Base-by-base conservation (phyloP, 2,888 invertebrate species). In the Apodemia duryi region DNA sequence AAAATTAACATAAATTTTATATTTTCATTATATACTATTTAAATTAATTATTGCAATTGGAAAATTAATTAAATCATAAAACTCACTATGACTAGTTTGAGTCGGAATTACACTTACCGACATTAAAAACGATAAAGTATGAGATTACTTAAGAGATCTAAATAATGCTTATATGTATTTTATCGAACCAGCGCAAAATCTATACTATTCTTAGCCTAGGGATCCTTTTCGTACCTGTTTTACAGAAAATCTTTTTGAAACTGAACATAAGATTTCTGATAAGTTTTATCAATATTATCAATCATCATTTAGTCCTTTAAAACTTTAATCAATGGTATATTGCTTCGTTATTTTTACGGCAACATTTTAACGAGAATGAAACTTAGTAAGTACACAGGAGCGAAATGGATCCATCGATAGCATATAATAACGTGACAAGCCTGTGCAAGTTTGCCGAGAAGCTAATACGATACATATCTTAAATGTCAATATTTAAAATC, bases 121-220 rank as follows among this genome's bases (percentile, higher is more conserved):
- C 77, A 74, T 75, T 75, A 70, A 74, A 35, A 73, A 76, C 77
- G 81, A 81, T 77, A 72, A 73, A 75, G 29, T 73, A 74, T 74
- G 82, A 88, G 83, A 88, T 87, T 84, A 78, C 84, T 82, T 74
- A 78, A 77, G 85, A 89, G 84, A 87, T 86, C 85, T 85, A 84
- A 79, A 74, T 75, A 77, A 81, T 75, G 79, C 80, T 81, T 78
- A 81, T 43, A 43, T 43, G 43, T 43, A 62, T 43, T 65, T 67
- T 63, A 67, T 70, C 61, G 61, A 64, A 67, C 64, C 60, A 65
- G 61, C 64, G 64, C 64, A 29, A 64, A 66, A 63, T 65, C 54
- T 67, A 63, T 29, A 13, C 10, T 43, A 43, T 4, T 13, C 43
- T 64, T 65, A 67, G 63, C 49, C 41, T 54, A 54, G 29, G 21